phyloP scores from a whole-genome alignment of 2,113 vertebrate genomes.

The Pseudopipra pipra region DNA sequence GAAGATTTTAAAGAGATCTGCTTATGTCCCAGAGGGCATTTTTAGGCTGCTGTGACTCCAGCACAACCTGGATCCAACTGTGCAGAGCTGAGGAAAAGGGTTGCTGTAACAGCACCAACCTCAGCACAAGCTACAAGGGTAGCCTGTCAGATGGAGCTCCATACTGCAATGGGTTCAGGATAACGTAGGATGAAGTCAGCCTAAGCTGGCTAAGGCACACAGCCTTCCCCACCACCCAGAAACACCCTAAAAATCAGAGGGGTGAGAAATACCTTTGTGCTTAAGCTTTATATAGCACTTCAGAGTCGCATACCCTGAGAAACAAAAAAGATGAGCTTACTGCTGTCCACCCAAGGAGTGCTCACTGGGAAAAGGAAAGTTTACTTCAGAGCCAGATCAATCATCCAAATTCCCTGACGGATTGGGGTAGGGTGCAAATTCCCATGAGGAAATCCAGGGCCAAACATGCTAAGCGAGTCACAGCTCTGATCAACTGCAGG shows the following conservation, averaged over 20 bases:
- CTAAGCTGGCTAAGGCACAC: background rate
- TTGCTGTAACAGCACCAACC: background rate
- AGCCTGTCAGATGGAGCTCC: background rate
- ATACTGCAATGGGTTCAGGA: accelerated
- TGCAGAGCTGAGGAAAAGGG: background rate
- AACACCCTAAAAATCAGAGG: background rate
- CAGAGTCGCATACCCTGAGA: background rate
- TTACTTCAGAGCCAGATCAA: background rate
- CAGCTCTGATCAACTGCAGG: background rate
- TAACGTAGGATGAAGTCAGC: background rate
- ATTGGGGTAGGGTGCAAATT: background rate
- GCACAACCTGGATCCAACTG: background rate
- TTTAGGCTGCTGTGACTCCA: background rate
- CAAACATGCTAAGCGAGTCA: background rate
- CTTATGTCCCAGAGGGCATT: background rate
- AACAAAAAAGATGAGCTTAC: background rate
- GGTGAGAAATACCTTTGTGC: background rate
- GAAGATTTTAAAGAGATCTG: background rate
- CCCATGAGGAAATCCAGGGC: background rate
- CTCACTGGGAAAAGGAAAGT: background rate
- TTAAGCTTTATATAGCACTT: background rate
- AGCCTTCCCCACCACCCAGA: background rate
- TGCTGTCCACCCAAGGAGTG: background rate
- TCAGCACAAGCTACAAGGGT: background rate
- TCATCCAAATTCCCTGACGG: background rate